Conservation (phyloP, 2,113 vertebrate genomes). For the Tyto alba region DNA sequence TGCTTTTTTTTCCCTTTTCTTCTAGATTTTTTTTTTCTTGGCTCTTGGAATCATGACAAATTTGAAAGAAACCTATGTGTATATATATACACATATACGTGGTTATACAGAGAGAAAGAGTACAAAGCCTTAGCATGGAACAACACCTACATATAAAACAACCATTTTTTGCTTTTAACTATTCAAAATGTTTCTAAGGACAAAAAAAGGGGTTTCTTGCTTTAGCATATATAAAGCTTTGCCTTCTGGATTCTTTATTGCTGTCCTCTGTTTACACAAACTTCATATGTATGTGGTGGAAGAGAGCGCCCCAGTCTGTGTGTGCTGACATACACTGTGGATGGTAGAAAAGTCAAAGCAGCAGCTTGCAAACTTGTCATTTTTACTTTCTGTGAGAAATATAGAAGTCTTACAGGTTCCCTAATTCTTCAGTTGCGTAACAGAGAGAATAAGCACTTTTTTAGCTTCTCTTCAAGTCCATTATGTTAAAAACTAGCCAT, state of each 20-base stretch:
- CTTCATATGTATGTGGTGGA: neutral
- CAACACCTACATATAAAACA: neutral
- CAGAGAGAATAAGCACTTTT: slow-evolving; percentile 6
- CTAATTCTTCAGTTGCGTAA: neutral
- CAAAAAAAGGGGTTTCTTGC: neutral
- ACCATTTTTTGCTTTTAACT: neutral
- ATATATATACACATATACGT: neutral
- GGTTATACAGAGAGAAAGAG: neutral
- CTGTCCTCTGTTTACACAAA: neutral
- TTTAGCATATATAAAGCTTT: neutral
- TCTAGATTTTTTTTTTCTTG: neutral
- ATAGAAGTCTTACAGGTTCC: neutral
- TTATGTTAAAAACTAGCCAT: slow-evolving; percentile 26
- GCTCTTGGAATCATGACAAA: slow-evolving; percentile 49
- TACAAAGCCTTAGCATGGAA: neutral
- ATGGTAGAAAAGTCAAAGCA: neutral
- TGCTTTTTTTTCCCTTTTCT: neutral
- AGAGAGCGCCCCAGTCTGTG: neutral
- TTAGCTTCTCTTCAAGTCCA: neutral
- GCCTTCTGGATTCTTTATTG: neutral
- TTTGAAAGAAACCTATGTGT: neutral
- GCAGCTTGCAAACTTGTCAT: slow-evolving; percentile 8
- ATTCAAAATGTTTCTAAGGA: neutral
- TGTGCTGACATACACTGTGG: neutral
- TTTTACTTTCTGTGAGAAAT: neutral